Evolutionary conservation across 2,797 vertebrate species (phyloP).

Genomic region (Xenentodon cancila): DNA sequence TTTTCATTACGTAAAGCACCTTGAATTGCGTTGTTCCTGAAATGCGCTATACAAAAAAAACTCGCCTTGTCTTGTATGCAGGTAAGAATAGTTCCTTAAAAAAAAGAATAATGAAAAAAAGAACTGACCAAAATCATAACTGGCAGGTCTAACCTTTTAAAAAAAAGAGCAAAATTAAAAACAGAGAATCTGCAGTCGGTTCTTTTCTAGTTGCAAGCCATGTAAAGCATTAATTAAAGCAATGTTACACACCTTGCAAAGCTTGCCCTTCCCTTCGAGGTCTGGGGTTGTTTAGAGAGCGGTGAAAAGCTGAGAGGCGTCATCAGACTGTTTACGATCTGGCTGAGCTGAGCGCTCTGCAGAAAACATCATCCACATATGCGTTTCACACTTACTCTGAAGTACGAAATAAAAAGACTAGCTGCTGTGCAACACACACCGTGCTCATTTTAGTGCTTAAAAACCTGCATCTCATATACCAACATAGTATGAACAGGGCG

Average conservation of each 20-base stretch:
- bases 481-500: not conserved
- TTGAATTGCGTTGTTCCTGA: too few relatives aligned
- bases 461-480: not conserved
- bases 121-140: too few relatives aligned
- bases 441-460: not conserved
- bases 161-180: too few relatives aligned
- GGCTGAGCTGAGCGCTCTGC: conserved; percentile 92
- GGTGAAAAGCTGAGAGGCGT: conserved; percentile 86
- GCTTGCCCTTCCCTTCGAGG: conserved; percentile 77
- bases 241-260: conserved; percentile 68
- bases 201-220: not conserved
- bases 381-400: not conserved
- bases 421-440: not conserved
- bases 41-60: too few relatives aligned
- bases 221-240: not conserved
- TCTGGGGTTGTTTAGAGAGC: conserved; percentile 79
- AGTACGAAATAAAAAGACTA: conserved; percentile 1
- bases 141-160: too few relatives aligned
- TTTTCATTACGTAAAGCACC: too few relatives aligned
- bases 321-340: conserved; percentile 92
- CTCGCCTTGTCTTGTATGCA: too few relatives aligned
- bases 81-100: too few relatives aligned
- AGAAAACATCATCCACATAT: conserved; percentile 32
- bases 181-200: too few relatives aligned
- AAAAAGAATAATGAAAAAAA: too few relatives aligned